Conservation (phyloP, 2,797 vertebrate species). For the Notamacropus eugenii region DNA sequence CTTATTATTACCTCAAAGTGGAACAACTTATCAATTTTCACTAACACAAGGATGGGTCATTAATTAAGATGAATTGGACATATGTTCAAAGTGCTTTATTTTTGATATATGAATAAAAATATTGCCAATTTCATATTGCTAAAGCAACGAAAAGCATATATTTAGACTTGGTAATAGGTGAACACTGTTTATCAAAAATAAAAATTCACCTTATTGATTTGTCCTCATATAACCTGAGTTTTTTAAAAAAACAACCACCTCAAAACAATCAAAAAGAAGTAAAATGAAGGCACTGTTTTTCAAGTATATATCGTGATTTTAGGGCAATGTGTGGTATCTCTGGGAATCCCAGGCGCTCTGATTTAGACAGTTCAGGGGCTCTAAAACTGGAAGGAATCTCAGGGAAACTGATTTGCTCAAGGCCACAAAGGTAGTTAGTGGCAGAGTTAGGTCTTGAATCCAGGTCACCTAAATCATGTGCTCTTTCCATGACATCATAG, state of each 20-base stretch:
- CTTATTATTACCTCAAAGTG: slow-evolving; percentile 35
- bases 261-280: not conserved
- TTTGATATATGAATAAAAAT: not conserved
- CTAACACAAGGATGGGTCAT: not conserved
- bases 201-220: not conserved
- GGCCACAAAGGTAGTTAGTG: not conserved
- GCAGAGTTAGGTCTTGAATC: not conserved
- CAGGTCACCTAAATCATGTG: not conserved
- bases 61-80: not conserved
- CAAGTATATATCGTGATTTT: not conserved
- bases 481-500: not conserved
- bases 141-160: not conserved
- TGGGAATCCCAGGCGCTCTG: not conserved
- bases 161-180: not conserved
- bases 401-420: not conserved
- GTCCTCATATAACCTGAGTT: not conserved
- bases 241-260: not conserved
- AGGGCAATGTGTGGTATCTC: not conserved
- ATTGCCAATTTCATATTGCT: not conserved
- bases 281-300: not conserved
- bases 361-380: not conserved
- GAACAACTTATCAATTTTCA: slow-evolving; percentile 37
- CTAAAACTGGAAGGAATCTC: not conserved
- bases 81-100: not conserved
- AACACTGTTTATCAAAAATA: not conserved